Evolutionary conservation across 2,797 vertebrate genomes (phyloP).

Genomic region (Apogon talboti): DNA sequence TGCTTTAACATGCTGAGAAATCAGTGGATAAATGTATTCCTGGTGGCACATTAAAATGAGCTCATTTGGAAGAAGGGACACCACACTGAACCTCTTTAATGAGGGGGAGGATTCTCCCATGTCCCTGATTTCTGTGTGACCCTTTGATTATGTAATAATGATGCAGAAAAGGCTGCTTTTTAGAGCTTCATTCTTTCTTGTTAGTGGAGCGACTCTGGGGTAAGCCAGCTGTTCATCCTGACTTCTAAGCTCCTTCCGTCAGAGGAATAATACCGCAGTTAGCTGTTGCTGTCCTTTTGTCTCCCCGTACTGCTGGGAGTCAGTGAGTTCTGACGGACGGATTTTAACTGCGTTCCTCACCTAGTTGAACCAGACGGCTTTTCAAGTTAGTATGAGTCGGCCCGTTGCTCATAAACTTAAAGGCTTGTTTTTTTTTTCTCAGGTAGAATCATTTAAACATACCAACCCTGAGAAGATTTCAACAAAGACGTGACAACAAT

Average conservation of each 20-base stretch:
- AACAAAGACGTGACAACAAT: constrained; percentile 15
- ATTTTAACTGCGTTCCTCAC: constrained; percentile 30
- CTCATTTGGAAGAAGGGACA: constrained; percentile 55
- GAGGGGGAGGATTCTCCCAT: constrained; percentile 57
- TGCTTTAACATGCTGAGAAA: constrained; percentile 31
- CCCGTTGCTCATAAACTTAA: constrained; percentile 6
- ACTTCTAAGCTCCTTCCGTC: constrained; percentile 23
- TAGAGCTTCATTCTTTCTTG: constrained; percentile 49
- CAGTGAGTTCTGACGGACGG: constrained; percentile 29
- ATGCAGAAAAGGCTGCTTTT: constrained; percentile 50
- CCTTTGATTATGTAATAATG: constrained; percentile 73
- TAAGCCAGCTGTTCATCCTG: constrained; percentile 40
- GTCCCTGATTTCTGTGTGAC: constrained; percentile 50
- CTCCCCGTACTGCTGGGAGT: constrained; percentile 31
- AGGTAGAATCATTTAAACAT: background rate
- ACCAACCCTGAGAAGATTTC: background rate
- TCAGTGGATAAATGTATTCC: constrained; percentile 44
- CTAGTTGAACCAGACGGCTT: constrained; percentile 9
- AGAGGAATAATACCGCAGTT: constrained; percentile 4
- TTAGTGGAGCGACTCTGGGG: constrained; percentile 57
- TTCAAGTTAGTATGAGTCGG: constrained; percentile 19
- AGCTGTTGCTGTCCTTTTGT: constrained; percentile 26
- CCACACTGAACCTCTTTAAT: constrained; percentile 57
- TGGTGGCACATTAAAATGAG: constrained; percentile 47
- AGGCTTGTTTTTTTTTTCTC: background rate